Evolutionary conservation across 2,113 vertebrate genomes (phyloP).

Genomic region (Pluvialis apricaria): DNA sequence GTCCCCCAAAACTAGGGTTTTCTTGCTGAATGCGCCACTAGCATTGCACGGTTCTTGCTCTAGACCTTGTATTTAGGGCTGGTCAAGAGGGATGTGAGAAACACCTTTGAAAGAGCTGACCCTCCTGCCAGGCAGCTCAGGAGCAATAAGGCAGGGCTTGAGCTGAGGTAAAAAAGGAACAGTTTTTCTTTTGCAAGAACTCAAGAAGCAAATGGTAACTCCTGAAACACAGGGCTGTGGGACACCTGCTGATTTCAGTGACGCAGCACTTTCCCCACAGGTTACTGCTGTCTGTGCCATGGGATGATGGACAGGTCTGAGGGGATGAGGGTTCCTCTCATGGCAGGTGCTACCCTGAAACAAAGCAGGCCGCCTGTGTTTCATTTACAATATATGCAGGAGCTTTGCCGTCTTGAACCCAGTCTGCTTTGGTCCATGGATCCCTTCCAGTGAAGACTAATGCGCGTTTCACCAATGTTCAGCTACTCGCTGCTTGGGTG

Average conservation of each 20-base stretch:
- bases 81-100: neutral
- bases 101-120: neutral
- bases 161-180: neutral
- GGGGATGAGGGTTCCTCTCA: neutral
- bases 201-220: neutral
- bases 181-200: neutral
- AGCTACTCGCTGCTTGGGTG: neutral
- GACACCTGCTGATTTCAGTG: neutral
- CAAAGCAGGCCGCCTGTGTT: neutral
- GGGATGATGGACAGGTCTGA: neutral
- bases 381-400: neutral
- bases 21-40: neutral
- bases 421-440: neutral
- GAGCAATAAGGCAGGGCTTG: neutral
- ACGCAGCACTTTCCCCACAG: rapidly evolving
- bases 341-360: neutral
- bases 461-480: rapidly evolving
- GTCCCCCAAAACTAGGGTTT: neutral
- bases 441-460: neutral
- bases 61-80: neutral
- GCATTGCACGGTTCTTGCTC: neutral
- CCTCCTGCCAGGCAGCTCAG: neutral
- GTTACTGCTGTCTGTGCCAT: neutral
- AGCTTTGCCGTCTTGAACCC: neutral
- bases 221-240: neutral